These are phyloP conservation scores for Pherbina coryleti DNA, from an alignment of 2,888 invertebrate species.

Conservation along the genomic window DNA sequence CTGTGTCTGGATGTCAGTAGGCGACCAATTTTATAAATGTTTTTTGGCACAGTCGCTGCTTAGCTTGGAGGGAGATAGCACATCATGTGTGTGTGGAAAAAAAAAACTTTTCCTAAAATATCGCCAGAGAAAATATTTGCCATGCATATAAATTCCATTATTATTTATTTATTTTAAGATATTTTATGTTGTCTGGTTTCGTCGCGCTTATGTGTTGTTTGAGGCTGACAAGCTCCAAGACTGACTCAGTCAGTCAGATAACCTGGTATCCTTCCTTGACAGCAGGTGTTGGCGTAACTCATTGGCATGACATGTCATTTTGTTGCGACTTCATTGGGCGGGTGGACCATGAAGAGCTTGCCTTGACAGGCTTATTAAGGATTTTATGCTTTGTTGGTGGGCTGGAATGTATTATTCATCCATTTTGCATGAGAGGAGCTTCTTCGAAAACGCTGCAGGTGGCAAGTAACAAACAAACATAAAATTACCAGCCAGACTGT, in stretches of 20 bases:
- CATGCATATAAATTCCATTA: not conserved
- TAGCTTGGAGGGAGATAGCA: not conserved
- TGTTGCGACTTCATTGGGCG: not conserved
- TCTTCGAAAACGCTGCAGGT: too few relatives aligned
- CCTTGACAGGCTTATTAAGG: not conserved
- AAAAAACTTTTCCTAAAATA: too few relatives aligned
- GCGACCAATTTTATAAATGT: slow-evolving; percentile 6
- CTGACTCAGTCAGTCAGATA: not conserved
- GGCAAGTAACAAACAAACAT: too few relatives aligned
- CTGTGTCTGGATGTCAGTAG: slow-evolving; percentile 27
- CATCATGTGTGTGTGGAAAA: too few relatives aligned
- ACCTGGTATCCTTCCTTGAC: not conserved
- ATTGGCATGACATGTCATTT: slow-evolving; percentile 19
- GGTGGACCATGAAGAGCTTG: not conserved
- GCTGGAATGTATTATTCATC: too few relatives aligned
- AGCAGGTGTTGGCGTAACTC: slow-evolving; percentile 30
- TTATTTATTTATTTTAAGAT: not conserved
- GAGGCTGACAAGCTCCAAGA: not conserved
- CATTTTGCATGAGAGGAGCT: too few relatives aligned
- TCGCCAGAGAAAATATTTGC: not conserved
- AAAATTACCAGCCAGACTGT: too few relatives aligned
- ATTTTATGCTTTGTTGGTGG: too few relatives aligned
- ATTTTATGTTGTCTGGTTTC: not conserved
- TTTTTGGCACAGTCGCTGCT: not conserved
- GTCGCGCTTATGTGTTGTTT: not conserved